Percentiles rank a stretch among this genome's conserved stretches.
These are phyloP conservation scores for Drosophila funebris DNA, from an alignment of 1,140 invertebrate species.

Conservation along the genomic window DNA sequence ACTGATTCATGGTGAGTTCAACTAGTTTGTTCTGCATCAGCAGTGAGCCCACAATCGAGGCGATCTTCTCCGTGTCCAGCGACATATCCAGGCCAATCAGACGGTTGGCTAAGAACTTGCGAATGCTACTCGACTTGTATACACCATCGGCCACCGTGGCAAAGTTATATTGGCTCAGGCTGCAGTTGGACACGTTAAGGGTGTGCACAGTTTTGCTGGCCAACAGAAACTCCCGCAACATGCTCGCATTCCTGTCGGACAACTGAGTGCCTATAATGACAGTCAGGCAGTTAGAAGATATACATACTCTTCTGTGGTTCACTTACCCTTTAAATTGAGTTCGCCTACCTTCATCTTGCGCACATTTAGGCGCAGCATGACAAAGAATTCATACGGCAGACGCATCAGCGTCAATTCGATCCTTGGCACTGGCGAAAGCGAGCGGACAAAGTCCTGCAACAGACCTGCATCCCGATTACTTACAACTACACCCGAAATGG, in stretches of 20 bases:
- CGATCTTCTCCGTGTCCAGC: slow-evolving; percentile 68
- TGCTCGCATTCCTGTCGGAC: slow-evolving; percentile 9
- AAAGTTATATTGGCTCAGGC: slow-evolving; percentile 68
- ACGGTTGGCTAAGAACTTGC: slow-evolving; percentile 36
- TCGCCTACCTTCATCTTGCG: slow-evolving; percentile 40
- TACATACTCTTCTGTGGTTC: not conserved
- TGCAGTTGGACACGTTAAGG: slow-evolving; percentile 60
- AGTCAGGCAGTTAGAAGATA: not conserved
- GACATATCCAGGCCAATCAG: slow-evolving; percentile 44
- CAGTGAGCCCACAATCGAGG: slow-evolving; percentile 48
- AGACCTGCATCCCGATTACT: slow-evolving; percentile 39
- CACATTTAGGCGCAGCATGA: slow-evolving; percentile 51
- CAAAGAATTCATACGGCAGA: slow-evolving; percentile 64
- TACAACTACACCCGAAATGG: slow-evolving; percentile 32
- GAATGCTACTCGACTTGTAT: slow-evolving; percentile 56
- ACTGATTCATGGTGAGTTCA: slow-evolving; percentile 55
- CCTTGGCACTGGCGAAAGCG: slow-evolving; percentile 18
- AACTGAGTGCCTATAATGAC: slow-evolving; percentile 48
- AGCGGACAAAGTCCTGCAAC: slow-evolving; percentile 47
- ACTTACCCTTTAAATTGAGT: slow-evolving; percentile 66
- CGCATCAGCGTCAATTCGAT: slow-evolving; percentile 64
- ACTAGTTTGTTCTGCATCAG: slow-evolving; percentile 65
- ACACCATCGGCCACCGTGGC: slow-evolving; percentile 65
- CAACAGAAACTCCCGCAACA: slow-evolving; percentile 54
- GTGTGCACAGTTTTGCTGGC: slow-evolving; percentile 37